Percentiles rank a stretch among this genome's conserved stretches.
Conservation (phyloP, 2,888 invertebrate genomes). For the Augiades crinisus region DNA sequence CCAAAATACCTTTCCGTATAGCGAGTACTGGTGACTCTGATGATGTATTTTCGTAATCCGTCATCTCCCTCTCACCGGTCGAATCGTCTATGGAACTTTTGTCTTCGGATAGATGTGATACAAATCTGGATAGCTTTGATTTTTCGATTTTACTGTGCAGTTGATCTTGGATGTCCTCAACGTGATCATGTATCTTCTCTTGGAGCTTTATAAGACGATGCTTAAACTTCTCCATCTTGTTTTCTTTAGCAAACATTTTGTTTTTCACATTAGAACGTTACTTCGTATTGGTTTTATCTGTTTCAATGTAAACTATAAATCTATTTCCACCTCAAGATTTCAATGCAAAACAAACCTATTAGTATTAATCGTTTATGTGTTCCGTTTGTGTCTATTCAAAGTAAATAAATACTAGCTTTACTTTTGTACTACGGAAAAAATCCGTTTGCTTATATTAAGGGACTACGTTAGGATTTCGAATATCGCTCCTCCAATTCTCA, state of each 20-base stretch:
- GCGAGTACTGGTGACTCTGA: constrained; percentile 41
- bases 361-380: no score
- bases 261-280: no score
- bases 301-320: constrained; percentile 9
- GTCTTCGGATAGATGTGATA: constrained; percentile 63
- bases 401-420: neutral
- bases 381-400: neutral
- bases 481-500: no score
- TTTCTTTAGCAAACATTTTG: constrained; percentile 57
- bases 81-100: constrained; percentile 52
- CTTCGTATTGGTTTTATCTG: constrained; percentile 1
- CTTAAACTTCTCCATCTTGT: constrained; percentile 62
- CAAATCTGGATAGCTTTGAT: constrained; percentile 53
- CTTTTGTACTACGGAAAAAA: no score
- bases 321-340: neutral
- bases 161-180: constrained; percentile 71
- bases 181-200: constrained; percentile 64
- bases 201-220: constrained; percentile 59
- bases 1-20: constrained; percentile 15
- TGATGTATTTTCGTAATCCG: constrained; percentile 39
- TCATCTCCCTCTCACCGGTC: constrained; percentile 33
- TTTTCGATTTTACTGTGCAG: constrained; percentile 62
- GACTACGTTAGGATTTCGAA: no score
- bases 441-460: no score
- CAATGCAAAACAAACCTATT: neutral